Conservation (phyloP, 2,113 vertebrate species). For the Oplegnathus fasciatus region DNA sequence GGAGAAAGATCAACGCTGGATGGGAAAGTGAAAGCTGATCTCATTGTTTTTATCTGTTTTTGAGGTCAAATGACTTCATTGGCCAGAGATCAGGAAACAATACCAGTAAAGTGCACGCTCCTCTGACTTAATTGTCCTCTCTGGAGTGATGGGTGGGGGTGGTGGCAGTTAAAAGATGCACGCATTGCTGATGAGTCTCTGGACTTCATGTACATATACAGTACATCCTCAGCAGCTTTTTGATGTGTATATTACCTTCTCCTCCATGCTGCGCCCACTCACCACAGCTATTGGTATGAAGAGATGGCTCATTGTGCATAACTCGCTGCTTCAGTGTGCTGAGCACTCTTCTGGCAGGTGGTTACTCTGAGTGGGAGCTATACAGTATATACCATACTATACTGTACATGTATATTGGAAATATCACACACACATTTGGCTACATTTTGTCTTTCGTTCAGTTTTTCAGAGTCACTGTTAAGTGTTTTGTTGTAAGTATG, state of each 20-base stretch:
- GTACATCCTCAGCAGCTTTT: too few relatives aligned
- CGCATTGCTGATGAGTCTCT: too few relatives aligned
- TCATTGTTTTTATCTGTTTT: not conserved
- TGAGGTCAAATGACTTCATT: conserved; percentile 7
- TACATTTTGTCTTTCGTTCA: too few relatives aligned
- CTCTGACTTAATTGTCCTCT: not conserved
- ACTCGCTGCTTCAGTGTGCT: too few relatives aligned
- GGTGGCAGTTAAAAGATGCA: not conserved
- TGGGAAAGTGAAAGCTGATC: not conserved
- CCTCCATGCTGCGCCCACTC: not conserved
- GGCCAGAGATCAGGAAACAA: not conserved
- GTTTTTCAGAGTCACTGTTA: too few relatives aligned
- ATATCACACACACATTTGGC: too few relatives aligned
- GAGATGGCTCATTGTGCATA: too few relatives aligned
- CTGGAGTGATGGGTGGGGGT: not conserved
- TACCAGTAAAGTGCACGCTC: not conserved
- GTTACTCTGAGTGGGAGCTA: too few relatives aligned
- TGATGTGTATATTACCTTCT: not conserved
- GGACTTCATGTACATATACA: not conserved
- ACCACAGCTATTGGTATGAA: not conserved
- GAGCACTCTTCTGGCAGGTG: too few relatives aligned
- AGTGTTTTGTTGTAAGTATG: too few relatives aligned
- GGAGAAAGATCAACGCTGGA: not conserved
- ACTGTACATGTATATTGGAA: too few relatives aligned
- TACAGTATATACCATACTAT: too few relatives aligned